Conservation (phyloP, 2,797 vertebrate genomes). For the Pterois miles region DNA sequence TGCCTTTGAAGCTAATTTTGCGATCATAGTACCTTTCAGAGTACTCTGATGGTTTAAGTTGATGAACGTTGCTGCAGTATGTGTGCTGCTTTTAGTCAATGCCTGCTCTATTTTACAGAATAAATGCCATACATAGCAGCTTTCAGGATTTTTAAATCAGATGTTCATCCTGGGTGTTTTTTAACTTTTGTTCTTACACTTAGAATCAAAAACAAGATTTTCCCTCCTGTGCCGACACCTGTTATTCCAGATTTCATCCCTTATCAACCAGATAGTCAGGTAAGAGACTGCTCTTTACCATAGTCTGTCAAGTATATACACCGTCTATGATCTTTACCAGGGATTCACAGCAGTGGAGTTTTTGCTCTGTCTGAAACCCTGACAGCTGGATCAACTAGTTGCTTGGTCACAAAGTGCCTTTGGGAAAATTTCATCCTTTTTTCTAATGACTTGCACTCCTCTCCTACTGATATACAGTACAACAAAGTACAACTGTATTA, state of each 20-base stretch:
- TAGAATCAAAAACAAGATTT: conserved; percentile 65
- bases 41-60: not conserved
- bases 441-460: not conserved
- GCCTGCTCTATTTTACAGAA: not conserved
- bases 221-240: conserved; percentile 72
- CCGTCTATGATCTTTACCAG: not conserved
- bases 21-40: not conserved
- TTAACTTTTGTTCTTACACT: not conserved
- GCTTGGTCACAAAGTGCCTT: not conserved
- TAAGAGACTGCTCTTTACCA: too few species aligned
- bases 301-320: too few species aligned
- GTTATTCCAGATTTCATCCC: conserved; percentile 54
- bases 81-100: not conserved
- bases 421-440: not conserved
- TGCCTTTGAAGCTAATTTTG: not conserved
- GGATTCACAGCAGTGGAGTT: not conserved
- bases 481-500: not conserved
- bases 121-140: not conserved
- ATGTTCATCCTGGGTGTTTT: not conserved
- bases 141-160: not conserved
- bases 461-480: not conserved
- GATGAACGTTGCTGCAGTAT: not conserved
- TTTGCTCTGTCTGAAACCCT: not conserved
- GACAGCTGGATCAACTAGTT: not conserved
- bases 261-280: conserved; percentile 36